A percentile compares a stretch with the other conserved stretches of the same genome.
Conservation (phyloP, 2,888 invertebrate species). For the Cordylochernes scorpioides region DNA sequence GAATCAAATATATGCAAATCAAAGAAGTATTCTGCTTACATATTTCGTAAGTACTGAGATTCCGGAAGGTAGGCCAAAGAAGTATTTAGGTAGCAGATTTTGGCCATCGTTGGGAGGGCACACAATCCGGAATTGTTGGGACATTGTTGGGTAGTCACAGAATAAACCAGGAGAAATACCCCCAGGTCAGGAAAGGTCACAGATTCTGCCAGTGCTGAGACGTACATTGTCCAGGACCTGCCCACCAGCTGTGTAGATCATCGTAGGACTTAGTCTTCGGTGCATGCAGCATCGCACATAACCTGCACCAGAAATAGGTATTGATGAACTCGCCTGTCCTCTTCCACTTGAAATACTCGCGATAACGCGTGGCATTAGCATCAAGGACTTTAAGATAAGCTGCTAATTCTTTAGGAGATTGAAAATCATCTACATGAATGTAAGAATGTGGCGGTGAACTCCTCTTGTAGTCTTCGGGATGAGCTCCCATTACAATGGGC, state of each 20-base stretch:
- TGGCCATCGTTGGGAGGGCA: no score
- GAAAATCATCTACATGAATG: conserved; percentile 85
- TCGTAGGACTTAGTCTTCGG: conserved; percentile 27
- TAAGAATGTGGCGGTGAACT: conserved; percentile 68
- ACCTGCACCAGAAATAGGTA: conserved; percentile 72
- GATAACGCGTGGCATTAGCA: conserved; percentile 61
- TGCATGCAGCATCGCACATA: conserved; percentile 54
- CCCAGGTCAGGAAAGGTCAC: no score
- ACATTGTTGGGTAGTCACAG: no score
- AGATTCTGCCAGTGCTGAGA: conserved; percentile 5
- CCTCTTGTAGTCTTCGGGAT: conserved; percentile 62
- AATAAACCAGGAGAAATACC: no score
- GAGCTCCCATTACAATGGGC: conserved; percentile 85
- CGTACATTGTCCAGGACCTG: conserved; percentile 1
- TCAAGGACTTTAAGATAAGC: conserved; percentile 58
- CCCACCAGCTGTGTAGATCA: conserved; percentile 44
- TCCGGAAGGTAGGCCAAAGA: no score
- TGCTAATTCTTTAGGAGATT: conserved; percentile 56
- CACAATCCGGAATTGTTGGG: no score
- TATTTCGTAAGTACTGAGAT: no score
- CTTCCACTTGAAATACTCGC: conserved; percentile 79
- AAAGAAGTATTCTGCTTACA: no score
- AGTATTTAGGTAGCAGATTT: no score
- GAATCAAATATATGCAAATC: no score
- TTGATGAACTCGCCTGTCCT: conserved; percentile 85